Evolutionary conservation across 2,888 invertebrate genomes (phyloP).

Genomic region (Brachyopa scutellaris): DNA sequence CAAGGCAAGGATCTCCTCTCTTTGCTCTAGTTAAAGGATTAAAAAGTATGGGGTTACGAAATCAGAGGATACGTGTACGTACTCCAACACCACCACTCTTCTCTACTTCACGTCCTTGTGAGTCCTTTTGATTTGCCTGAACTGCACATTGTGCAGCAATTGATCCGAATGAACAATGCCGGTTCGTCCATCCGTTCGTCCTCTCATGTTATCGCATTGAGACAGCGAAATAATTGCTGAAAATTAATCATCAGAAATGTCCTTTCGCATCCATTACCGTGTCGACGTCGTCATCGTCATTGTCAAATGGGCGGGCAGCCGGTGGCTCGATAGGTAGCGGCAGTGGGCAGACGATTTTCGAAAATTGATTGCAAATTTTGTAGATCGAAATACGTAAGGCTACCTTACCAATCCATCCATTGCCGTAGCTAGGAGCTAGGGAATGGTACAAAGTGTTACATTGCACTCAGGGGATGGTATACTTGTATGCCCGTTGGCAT

Average conservation of each 20-base stretch:
- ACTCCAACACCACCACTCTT: conserved; percentile 12
- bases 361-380: conserved; percentile 72
- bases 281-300: background rate
- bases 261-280: conserved; percentile 54
- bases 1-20: background rate
- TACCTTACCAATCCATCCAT: conserved; percentile 51
- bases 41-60: conserved; percentile 27
- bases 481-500: conserved; percentile 2
- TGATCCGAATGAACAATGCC: conserved; percentile 61
- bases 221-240: conserved; percentile 71
- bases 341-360: conserved; percentile 53
- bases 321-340: too few relatives aligned
- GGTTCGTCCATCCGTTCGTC: conserved; percentile 18
- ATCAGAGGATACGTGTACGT: conserved; percentile 27
- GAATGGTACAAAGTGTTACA: conserved; percentile 51
- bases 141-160: conserved; percentile 60
- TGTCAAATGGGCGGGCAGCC: background rate
- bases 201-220: conserved; percentile 59
- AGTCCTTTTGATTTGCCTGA: conserved; percentile 21
- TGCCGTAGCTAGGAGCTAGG: conserved; percentile 12
- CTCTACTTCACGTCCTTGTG: background rate
- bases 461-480: conserved; percentile 19
- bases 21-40: conserved; percentile 22
- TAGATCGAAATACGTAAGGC: conserved; percentile 61
- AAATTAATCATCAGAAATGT: conserved; percentile 72